Evolutionary conservation across 1,140 invertebrate genomes (phyloP).

Genomic region (Odontomachus brunneus): DNA sequence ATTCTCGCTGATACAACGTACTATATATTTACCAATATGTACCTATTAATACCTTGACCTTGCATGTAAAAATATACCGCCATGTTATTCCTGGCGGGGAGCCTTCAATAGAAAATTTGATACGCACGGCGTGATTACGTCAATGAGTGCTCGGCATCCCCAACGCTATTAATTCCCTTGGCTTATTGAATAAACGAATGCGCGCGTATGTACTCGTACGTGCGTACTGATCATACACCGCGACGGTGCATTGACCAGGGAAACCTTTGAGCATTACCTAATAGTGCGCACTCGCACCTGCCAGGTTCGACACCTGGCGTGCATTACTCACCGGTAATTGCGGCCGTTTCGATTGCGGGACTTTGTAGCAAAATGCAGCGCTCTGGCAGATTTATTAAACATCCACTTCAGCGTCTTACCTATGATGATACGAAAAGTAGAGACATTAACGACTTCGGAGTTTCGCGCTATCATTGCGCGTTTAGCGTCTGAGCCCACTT

Average conservation of each 20-base stretch:
- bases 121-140: not conserved
- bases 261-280: constrained; percentile 56
- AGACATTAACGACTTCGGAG: not conserved
- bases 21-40: not conserved
- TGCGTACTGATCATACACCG: not conserved
- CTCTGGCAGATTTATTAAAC: constrained; percentile 49
- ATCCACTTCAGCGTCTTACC: not conserved
- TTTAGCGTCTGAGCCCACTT: not conserved
- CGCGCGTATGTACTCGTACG: constrained; percentile 17
- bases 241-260: constrained; percentile 47
- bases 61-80: not conserved
- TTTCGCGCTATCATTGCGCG: not conserved
- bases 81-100: not conserved
- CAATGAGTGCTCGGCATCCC: not conserved
- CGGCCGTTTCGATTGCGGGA: constrained; percentile 18
- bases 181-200: constrained; percentile 35
- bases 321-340: constrained; percentile 59
- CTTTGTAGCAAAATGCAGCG: constrained; percentile 1
- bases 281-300: constrained; percentile 46
- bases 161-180: constrained; percentile 8
- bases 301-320: constrained; percentile 74
- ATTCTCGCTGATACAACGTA: not conserved
- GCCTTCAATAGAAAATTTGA: not conserved
- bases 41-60: not conserved
- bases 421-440: not conserved